phyloP scores from a whole-genome alignment of 2,888 invertebrate genomes.

The Biston stratarius region DNA sequence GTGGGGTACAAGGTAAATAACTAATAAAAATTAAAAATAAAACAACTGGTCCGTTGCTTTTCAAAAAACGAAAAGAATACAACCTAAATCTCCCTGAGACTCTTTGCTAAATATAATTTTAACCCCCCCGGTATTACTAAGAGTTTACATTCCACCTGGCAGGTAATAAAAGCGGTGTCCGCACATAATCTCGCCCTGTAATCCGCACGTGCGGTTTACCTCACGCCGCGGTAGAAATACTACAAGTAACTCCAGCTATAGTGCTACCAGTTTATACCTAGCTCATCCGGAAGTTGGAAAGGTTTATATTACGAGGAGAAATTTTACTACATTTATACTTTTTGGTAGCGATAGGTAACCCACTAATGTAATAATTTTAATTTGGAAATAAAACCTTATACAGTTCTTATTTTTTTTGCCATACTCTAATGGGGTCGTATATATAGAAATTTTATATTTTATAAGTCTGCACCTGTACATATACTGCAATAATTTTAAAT shows the following conservation, averaged over 20 bases:
- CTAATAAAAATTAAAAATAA: background rate
- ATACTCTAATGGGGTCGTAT: too few species aligned
- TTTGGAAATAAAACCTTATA: too few species aligned
- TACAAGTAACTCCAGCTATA: background rate
- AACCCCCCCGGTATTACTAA: background rate
- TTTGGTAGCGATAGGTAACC: background rate
- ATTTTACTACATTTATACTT: background rate
- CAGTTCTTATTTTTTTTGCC: too few species aligned
- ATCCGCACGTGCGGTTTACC: slow-evolving; percentile 31
- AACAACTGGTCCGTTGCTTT: background rate
- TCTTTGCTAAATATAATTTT: slow-evolving; percentile 3
- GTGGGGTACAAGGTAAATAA: too few species aligned
- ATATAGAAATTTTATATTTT: too few species aligned
- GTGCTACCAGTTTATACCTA: background rate
- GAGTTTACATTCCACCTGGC: slow-evolving; percentile 26
- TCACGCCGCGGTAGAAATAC: slow-evolving; percentile 13
- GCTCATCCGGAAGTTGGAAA: background rate
- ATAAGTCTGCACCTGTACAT: too few species aligned
- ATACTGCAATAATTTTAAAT: too few species aligned
- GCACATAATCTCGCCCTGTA: slow-evolving; percentile 31
- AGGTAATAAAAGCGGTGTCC: slow-evolving; percentile 39
- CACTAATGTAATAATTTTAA: too few species aligned
- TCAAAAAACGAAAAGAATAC: background rate
- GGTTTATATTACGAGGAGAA: background rate
- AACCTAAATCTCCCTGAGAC: background rate